These are phyloP conservation scores for Scaptomyza tumidula DNA, from an alignment of 2,888 invertebrate genomes.

Conservation along the genomic window DNA sequence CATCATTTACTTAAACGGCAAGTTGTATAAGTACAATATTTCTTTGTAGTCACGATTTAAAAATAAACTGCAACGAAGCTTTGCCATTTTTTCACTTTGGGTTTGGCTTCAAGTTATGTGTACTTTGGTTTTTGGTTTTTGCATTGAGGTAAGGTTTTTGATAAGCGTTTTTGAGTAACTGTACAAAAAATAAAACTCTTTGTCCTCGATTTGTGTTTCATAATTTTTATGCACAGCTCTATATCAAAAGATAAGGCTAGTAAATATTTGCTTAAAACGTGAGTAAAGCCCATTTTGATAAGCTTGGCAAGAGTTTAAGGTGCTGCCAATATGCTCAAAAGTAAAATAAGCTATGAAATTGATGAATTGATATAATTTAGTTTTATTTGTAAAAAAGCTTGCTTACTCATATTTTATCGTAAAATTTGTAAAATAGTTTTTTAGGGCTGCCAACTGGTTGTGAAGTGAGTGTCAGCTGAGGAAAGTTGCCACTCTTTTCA, in stretches of 20 bases:
- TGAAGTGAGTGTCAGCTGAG: not conserved
- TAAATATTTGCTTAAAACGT: conserved; percentile 62
- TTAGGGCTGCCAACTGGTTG: not conserved
- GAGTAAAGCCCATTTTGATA: conserved; percentile 44
- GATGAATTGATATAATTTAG: no score
- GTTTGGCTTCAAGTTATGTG: conserved; percentile 14
- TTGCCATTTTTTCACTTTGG: conserved; percentile 4
- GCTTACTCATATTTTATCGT: not conserved
- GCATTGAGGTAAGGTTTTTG: not conserved
- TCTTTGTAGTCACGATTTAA: conserved; percentile 56
- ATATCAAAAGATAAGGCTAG: conserved; percentile 42
- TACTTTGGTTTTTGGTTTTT: not conserved
- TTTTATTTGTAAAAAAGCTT: not conserved
- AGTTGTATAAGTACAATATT: conserved; percentile 48
- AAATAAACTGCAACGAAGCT: conserved; percentile 30
- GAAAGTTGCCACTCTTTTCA: not conserved
- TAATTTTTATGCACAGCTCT: conserved; percentile 15
- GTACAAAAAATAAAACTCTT: conserved; percentile 15
- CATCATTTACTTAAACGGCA: conserved; percentile 54
- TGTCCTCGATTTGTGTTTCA: conserved; percentile 42
- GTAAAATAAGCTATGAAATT: not conserved
- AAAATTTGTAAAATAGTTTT: not conserved
- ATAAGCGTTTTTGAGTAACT: conserved; percentile 8
- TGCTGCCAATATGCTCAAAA: conserved; percentile 9
- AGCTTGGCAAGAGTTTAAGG: not conserved